phyloP scores from a whole-genome alignment of 2,113 vertebrate species.

The Austrofundulus limnaeus region DNA sequence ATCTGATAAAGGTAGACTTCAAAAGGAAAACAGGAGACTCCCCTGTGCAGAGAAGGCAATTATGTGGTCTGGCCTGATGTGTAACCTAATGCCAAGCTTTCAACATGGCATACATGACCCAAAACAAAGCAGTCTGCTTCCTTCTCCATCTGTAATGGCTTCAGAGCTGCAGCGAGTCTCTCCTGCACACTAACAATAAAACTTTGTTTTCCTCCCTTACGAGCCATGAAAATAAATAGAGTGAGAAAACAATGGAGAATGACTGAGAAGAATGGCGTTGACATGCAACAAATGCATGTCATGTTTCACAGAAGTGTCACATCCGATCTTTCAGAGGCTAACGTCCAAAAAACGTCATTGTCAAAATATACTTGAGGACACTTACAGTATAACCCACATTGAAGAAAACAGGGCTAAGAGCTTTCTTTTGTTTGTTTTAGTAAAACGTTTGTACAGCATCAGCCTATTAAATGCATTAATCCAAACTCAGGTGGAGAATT shows the following conservation, averaged over 20 bases:
- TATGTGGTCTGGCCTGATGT: constrained; percentile 61
- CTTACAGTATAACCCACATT: constrained; percentile 5
- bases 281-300: constrained; percentile 36
- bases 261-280: constrained; percentile 8
- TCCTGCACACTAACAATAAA: constrained; percentile 36
- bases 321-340: constrained; percentile 34
- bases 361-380: constrained; percentile 8
- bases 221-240: constrained; percentile 7
- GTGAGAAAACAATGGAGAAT: constrained; percentile 6
- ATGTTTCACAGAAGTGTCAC: constrained; percentile 36
- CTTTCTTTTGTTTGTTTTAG: not conserved
- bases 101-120: constrained; percentile 21
- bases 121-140: constrained; percentile 23
- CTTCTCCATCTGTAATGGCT: constrained; percentile 32
- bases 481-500: constrained; percentile 22
- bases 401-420: constrained; percentile 11
- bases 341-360: constrained; percentile 19
- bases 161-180: constrained; percentile 35
- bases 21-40: constrained; percentile 66
- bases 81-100: constrained; percentile 57
- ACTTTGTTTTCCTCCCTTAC: constrained; percentile 3
- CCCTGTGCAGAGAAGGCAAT: constrained; percentile 59
- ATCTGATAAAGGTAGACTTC: constrained; percentile 63
- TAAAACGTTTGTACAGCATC: constrained; percentile 26
- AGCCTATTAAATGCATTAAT: constrained; percentile 39